Base-by-base conservation (phyloP, 2,797 vertebrate species). In the Hemitrygon akajei region DNA sequence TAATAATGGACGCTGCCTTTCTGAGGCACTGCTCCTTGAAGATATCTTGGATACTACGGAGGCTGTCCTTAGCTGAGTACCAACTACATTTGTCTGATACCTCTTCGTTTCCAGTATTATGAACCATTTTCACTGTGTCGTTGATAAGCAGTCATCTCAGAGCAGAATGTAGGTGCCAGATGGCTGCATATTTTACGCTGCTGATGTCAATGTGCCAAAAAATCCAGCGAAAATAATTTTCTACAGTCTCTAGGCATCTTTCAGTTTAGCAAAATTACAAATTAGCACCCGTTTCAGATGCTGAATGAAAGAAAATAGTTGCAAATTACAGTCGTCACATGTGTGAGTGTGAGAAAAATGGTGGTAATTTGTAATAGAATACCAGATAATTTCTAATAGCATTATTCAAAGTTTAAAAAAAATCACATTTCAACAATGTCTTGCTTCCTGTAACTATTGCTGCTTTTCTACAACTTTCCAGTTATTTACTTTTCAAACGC, bases 231-330 rank as follows among this genome's bases (percentile, higher is more conserved):
- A 93, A 93, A 93, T 93, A 11, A 76, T 93, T 93, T 92, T 93
- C 71, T 71, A 56, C 71, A 56, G 91, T 93, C 91, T 75, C 91
- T 89, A 66, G 86, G n/a, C 86, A 73, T 93, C 91, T 93, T 93
- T 93, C 91, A 93, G 27, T 93, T 93, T 93, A 93, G 71, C 91
- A 93, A 27, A 93, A 75, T 93, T 93, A 76, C 91, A 93, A 93
- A 93, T 93, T 93, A 93, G 91, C 91, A 76, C 91, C 91, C 37
- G 58, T 93, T 93, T 93, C 91, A 76, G 71, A 93, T 76, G 37
- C 91, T 93, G 91, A 47, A 93, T 75, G 76, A 93, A 93, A 93
- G 69, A 93, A 93, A 93, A 40, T 75, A 75, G 71, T 56, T 93
- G 91, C 56, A 76, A 92, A 92, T 92, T 92, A 92, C 91, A 92